Base-by-base conservation (phyloP, 1,140 invertebrate species). In the Lucilia cuprina region DNA sequence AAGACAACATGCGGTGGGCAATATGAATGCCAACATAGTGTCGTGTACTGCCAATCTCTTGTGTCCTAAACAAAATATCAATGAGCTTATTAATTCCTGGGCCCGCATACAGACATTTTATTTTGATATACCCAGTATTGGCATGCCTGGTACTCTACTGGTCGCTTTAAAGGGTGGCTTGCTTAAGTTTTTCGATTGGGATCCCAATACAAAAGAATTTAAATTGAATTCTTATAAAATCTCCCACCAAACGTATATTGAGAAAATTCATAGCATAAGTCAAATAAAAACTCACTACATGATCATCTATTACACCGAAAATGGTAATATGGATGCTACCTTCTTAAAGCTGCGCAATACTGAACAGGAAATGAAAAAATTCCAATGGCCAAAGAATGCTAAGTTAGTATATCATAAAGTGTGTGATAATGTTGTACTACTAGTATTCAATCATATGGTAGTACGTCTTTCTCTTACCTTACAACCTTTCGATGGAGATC, bases 221-320 rank as follows among this genome's bases (percentile, higher is more conserved):
- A 9, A 50, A 21, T 12, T 78, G 17, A 25, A 19, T 1, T 74
- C 82, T n/a, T n/a, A 12, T 3, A 2, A 70, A 21, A 49, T 74
- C 49, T 8, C 55, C 1, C 21, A 74, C 7, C 21, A 82, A 35
- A 84, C 85, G 3, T 14, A 82, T 19, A 78, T 83, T 0, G 5
- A 9, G 9, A 74, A 85, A 35, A 85, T 85, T 8, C 49, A 82
- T 13, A 84, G 74, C 14, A 84, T 35, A 35, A 35, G 2, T n/a
- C 86, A 10, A 84, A 84, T 83, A 55, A 86, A 41, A 85, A 83
- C 70, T 74, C 88, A 74, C 87, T 88, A 86, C 80, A 87, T 86
- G 41, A 87, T 74, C 25, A 21, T 13, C 84, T n/a, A 80, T 21
- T 13, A 50, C 8, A 14, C 17, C 0, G 41, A 80, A 2, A 86